A percentile compares a stretch with the other conserved stretches of the same genome.
phyloP scores from a whole-genome alignment of 2,113 vertebrate species.

The Noctilio leporinus region DNA sequence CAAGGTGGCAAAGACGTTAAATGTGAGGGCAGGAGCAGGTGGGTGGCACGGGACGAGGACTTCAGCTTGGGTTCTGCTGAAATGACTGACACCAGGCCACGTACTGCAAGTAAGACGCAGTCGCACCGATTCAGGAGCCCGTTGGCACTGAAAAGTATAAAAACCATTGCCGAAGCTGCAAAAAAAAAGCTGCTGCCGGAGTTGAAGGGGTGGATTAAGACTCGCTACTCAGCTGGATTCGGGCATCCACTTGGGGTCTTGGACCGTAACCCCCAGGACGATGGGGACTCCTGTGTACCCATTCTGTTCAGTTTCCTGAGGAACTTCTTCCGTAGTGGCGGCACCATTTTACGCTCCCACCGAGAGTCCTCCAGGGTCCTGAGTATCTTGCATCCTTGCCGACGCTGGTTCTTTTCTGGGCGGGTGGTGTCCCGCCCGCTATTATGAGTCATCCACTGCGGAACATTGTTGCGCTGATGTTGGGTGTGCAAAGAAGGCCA shows the following conservation, averaged over 20 bases:
- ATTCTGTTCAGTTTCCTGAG: background rate
- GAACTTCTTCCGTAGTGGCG: background rate
- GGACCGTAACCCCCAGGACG: background rate
- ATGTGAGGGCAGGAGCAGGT: background rate
- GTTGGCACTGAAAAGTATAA: background rate
- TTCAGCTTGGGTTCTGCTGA: background rate
- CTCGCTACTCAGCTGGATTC: background rate
- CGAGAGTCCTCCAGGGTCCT: background rate
- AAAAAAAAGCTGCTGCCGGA: background rate
- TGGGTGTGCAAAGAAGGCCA: background rate
- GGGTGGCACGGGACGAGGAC: background rate
- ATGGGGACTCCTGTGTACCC: background rate
- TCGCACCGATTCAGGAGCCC: background rate
- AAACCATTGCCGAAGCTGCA: background rate
- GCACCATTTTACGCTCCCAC: background rate
- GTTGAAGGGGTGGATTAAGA: background rate
- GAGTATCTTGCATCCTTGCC: background rate
- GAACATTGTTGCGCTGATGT: accelerated
- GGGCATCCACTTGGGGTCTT: background rate
- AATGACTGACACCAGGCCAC: background rate
- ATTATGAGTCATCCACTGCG: accelerated
- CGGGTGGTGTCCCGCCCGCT: background rate
- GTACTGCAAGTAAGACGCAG: background rate
- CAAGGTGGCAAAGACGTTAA: background rate
- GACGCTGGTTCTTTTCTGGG: background rate